phyloP scores from a whole-genome alignment of 2,797 vertebrate genomes.

The Denticeps clupeoides region DNA sequence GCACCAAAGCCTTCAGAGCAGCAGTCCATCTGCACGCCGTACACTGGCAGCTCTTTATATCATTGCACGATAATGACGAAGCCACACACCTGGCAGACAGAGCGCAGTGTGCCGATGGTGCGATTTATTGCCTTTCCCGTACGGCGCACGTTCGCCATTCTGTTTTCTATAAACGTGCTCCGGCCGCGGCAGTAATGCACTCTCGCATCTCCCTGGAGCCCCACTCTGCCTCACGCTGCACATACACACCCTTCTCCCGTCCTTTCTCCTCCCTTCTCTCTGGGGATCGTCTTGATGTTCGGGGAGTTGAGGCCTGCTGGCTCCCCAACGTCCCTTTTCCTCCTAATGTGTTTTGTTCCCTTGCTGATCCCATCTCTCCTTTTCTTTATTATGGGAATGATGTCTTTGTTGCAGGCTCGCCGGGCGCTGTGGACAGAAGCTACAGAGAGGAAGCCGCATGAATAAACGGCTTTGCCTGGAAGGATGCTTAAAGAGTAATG shows the following conservation, averaged over 20 bases:
- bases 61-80: background rate
- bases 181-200: constrained; percentile 47
- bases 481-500: constrained; percentile 28
- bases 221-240: background rate
- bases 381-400: constrained; percentile 42
- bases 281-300: constrained; percentile 36
- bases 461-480: constrained; percentile 27
- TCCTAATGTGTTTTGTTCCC: constrained; percentile 35
- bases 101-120: background rate
- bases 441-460: constrained; percentile 11
- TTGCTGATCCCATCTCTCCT: constrained; percentile 34
- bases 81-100: background rate
- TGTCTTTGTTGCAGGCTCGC: constrained; percentile 22
- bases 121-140: constrained; percentile 14
- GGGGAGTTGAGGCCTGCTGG: constrained; percentile 45
- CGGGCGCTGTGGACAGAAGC: background rate
- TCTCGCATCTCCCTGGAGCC: constrained; percentile 16
- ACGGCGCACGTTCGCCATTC: constrained; percentile 23
- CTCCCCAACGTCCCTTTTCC: constrained; percentile 33
- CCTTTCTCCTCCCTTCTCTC: constrained; percentile 4
- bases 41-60: background rate
- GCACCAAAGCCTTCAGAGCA: background rate
- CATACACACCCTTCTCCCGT: background rate
- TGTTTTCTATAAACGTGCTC: constrained; percentile 31
- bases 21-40: background rate